These are phyloP conservation scores for Phrynosoma blainvillii DNA, from an alignment of 2,113 vertebrate species.

Conservation along the genomic window DNA sequence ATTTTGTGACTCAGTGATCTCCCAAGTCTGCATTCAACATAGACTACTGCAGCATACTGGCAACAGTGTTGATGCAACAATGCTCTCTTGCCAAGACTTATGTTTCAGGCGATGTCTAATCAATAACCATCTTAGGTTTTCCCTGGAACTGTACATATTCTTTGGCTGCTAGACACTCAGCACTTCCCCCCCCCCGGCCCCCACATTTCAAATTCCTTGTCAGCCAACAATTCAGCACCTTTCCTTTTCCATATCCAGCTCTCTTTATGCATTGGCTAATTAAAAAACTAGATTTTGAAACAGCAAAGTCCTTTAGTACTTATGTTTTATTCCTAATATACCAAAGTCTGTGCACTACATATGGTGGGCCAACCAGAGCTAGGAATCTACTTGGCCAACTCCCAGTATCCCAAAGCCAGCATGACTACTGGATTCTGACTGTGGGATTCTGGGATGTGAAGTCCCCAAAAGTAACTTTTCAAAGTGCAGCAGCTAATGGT, in stretches of 20 bases:
- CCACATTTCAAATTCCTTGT: not conserved
- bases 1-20: no score
- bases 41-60: no score
- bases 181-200: not conserved
- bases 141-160: not conserved
- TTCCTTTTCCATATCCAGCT: not conserved
- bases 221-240: not conserved
- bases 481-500: no score
- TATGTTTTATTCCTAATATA: no score
- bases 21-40: no score
- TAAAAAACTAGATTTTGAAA: not conserved
- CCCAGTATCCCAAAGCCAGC: no score
- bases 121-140: not conserved
- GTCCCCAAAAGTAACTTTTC: no score
- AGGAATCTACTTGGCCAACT: no score
- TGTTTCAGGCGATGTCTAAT: not conserved
- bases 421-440: no score
- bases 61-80: no score
- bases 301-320: not conserved
- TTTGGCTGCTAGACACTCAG: not conserved
- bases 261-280: not conserved
- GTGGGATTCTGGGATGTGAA: no score
- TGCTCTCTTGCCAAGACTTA: not conserved
- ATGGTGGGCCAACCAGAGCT: no score
- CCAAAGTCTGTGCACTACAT: not conserved